Conservation (phyloP, 2,888 invertebrate genomes). For the Horisme vitalbata region DNA sequence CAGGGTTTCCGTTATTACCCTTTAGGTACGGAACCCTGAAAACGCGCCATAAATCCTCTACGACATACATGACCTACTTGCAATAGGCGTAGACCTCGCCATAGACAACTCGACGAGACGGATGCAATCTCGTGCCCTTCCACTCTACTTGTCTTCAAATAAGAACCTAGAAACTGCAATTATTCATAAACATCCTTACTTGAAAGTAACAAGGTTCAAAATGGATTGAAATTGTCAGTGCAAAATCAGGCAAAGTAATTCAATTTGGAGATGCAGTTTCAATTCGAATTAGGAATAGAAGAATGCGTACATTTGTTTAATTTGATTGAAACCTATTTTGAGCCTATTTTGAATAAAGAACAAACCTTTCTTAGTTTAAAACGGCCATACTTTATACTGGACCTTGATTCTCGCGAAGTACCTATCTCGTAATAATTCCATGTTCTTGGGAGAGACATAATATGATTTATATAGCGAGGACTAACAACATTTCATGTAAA, state of each 20-base stretch:
- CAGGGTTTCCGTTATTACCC: no score
- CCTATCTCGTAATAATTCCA: no score
- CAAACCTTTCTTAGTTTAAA: no score
- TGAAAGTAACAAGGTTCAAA: constrained; percentile 2
- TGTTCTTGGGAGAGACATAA: no score
- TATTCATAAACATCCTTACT: constrained; percentile 6
- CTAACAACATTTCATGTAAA: no score
- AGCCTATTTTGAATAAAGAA: no score
- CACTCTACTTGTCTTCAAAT: constrained; percentile 28
- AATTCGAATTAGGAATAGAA: constrained; percentile 22
- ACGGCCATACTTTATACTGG: no score
- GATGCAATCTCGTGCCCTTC: constrained; percentile 27
- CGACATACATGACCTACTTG: constrained; percentile 22
- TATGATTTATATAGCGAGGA: no score
- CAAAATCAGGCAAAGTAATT: constrained; percentile 13
- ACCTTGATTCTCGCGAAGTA: no score
- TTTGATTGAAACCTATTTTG: neutral
- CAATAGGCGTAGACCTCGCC: no score
- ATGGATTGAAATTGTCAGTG: neutral
- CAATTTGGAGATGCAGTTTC: constrained; percentile 18
- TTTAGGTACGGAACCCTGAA: no score
- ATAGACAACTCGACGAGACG: constrained; percentile 14
- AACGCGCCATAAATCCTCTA: constrained; percentile 9
- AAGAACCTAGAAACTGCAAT: constrained; percentile 4
- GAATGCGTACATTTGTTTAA: constrained; percentile 32